Evolutionary conservation across 2,888 invertebrate species (phyloP), one percentile per base, ranked within the genome.

Genomic region (Lasiommata megera): DNA sequence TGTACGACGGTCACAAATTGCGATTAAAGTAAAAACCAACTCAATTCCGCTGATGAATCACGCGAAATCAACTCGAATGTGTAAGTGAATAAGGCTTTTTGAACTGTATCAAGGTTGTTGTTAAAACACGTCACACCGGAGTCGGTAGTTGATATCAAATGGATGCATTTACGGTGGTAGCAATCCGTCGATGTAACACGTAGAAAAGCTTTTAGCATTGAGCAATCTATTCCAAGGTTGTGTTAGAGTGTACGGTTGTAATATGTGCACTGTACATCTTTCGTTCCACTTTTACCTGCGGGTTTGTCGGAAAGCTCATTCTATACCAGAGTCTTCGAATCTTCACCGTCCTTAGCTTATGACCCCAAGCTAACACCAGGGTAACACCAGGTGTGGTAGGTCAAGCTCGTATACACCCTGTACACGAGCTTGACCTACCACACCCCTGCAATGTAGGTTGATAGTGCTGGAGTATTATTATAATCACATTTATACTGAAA

Each of bases 141-240:
- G 60, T 73, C 77, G 76, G 76, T 77, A 76, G 76, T 81, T 73
- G 83, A 74, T 78, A 73, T 67, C 71, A 79, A 87, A 80, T 87
- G 86, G 72, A 70, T 75, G 77, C 73, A 80, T 74, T 76, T 69
- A 61, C 57, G 56, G 58, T 54, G 50, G 58, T 56, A 40, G 57
- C 50, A 28, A 38, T 16, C 14, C 31, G 38, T 55, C 63, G 66
- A 67, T 70, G 68, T 68, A 71, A 64, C 60, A 58, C 58, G 56
- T 59, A 56, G 60, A 51, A 60, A 58, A 38, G 53, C 58, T 60
- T 64, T 60, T 60, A 58, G 48, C 50, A 37, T 50, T 47, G 37
- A 63, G 60, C 60, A 59, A 63, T 64, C 61, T 60, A 60, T 62
- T 58, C 61, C 66, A 66, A 64, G 63, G 66, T 54, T 56, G 43